These are phyloP conservation scores for Andricus curvator DNA, from an alignment of 2,888 invertebrate species.

Conservation along the genomic window DNA sequence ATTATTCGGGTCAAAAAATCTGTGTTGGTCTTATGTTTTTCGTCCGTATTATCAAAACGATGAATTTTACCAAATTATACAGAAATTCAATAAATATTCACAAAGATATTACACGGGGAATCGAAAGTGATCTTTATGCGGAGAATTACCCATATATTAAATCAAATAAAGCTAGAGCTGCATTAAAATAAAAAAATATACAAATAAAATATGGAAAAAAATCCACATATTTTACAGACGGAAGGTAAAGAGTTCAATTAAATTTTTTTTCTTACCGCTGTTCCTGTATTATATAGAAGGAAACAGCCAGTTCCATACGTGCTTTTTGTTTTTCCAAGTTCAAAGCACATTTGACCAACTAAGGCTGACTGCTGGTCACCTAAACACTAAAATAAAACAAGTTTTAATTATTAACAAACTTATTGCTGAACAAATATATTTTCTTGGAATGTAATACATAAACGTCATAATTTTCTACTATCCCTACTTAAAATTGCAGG, in stretches of 20 bases:
- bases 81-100: no score
- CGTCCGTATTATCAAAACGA: no score
- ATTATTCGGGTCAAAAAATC: no score
- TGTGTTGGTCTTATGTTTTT: no score
- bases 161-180: no score
- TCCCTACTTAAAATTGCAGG: no score
- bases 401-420: neutral
- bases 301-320: conserved; percentile 98
- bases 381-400: conserved; percentile 81
- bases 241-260: neutral
- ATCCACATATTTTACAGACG: neutral
- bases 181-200: neutral
- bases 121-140: no score
- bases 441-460: neutral
- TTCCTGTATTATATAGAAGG: conserved; percentile 96
- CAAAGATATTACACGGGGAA: no score
- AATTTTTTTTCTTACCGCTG: conserved; percentile 76
- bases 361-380: conserved; percentile 98
- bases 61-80: no score
- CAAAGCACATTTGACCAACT: conserved; percentile 94
- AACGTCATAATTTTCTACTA: no score
- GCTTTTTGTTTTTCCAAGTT: conserved; percentile 94
- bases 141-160: no score
- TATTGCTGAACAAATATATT: conserved; percentile 20
- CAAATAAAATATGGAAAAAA: conserved; percentile 4